Evolutionary conservation across 2,888 invertebrate genomes (phyloP), one percentile per base, ranked within the genome.

Genomic region (Schizaphis graminum): DNA sequence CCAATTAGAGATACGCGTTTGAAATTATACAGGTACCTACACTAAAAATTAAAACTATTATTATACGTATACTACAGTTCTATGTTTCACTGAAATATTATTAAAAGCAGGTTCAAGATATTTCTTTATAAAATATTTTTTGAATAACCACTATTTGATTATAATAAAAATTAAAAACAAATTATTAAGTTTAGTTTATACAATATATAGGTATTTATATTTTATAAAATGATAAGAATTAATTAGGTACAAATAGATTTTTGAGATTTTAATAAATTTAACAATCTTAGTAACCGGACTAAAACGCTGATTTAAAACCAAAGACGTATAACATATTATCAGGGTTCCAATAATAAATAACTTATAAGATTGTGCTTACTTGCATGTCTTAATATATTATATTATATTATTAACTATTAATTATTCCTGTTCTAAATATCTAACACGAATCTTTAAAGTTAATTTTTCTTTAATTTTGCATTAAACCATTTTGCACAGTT

Each of bases 401-500:
- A 44, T 5, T 44, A 47, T 47, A 47, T 47, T 47, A 47, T 77
- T 35, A 77, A 35, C 77, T 77, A 77, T 21, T 77, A 77, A 77
- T 61, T 44, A 61, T 90, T 90, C 44, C 47, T 67, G 61, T 67
- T n/a, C 44, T 47, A 10, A 90, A 21, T 47, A 26, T 44, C 57
- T 41, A 89, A 89, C 11, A 89, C 11, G 26, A 57, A 57, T 57
- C 77, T 77, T 35, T 35, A 35, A 77, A 35, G n/a, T 35, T 26
- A 35, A 86, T 67, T 92, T 49, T 85, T 86, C 57, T 92, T 41
- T 61, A 41, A 49, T 87, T 88, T 92, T 53, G 88, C 88, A n/a
- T 77, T 67, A 41, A 88, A 41, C 88, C 67, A 92, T 92, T 88
- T 92, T 88, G 87, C 67, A 92, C 92, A 67, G 92, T 88, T 53